These are phyloP conservation scores for Parthenolecanium corni DNA, from an alignment of 2,888 invertebrate genomes.

Conservation along the genomic window DNA sequence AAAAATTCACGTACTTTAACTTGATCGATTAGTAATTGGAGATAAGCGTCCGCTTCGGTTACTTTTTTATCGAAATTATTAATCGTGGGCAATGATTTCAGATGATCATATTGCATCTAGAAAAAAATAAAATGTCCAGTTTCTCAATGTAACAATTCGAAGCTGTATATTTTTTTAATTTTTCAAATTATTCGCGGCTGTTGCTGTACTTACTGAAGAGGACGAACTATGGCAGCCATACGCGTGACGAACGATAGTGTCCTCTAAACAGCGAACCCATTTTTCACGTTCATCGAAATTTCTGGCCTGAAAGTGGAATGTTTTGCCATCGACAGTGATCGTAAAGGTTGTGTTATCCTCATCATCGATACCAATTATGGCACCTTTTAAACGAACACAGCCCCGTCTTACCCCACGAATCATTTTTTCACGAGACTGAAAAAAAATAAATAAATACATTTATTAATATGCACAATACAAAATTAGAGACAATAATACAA, in stretches of 20 bases:
- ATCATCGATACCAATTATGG: slow-evolving; percentile 96
- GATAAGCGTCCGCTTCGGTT: slow-evolving; percentile 88
- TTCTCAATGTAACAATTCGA: too few relatives aligned
- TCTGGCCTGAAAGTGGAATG: slow-evolving; percentile 87
- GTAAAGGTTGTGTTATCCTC: slow-evolving; percentile 99
- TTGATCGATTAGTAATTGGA: slow-evolving; percentile 90
- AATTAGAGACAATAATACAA: neutral
- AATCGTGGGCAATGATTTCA: slow-evolving; percentile 47
- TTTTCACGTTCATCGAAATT: slow-evolving; percentile 88
- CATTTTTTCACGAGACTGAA: slow-evolving; percentile 97
- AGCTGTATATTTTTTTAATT: too few relatives aligned
- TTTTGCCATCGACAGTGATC: slow-evolving; percentile 96
- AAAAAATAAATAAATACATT: slow-evolving; percentile 19
- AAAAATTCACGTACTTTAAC: slow-evolving; percentile 53
- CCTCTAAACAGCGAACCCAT: slow-evolving; percentile 92
- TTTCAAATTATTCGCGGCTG: too few relatives aligned
- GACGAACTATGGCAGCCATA: slow-evolving; percentile 37
- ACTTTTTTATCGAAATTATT: slow-evolving; percentile 60
- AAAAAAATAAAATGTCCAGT: slow-evolving; percentile 33
- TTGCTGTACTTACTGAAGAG: slow-evolving; percentile 14
- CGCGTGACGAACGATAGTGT: slow-evolving; percentile 78
- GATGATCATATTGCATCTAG: slow-evolving; percentile 48
- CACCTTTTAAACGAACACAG: slow-evolving; percentile 92
- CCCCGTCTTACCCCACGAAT: slow-evolving; percentile 91
- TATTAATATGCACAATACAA: neutral